Percentiles rank a stretch among this genome's conserved stretches.
These are phyloP conservation scores for Australoheros scitulus DNA, from an alignment of 2,113 vertebrate genomes.

Conservation along the genomic window DNA sequence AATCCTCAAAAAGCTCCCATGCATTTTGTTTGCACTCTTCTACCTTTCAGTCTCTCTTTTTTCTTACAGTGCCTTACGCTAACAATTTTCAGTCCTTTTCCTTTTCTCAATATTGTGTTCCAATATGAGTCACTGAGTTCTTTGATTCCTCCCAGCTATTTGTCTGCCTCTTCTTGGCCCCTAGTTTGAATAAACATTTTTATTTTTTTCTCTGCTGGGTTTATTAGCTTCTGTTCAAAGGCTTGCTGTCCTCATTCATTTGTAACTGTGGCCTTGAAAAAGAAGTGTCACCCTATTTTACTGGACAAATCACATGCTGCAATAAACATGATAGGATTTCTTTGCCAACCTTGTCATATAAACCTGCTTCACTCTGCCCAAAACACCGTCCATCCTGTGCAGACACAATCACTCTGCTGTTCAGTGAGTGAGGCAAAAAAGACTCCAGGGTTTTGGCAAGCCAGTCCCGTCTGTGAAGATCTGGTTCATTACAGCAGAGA, in stretches of 20 bases:
- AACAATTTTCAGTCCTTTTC: conserved; percentile 17
- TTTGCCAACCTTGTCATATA: conserved; percentile 83
- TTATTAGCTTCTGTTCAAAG: conserved; percentile 51
- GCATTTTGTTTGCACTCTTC: not conserved
- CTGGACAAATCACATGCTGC: not conserved
- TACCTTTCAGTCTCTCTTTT: conserved; percentile 8
- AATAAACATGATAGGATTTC: conserved; percentile 17
- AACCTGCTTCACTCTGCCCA: conserved; percentile 77
- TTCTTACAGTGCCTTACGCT: conserved; percentile 9
- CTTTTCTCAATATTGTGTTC: conserved; percentile 19
- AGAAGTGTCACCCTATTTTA: conserved; percentile 25
- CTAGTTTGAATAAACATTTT: conserved; percentile 33
- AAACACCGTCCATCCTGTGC: conserved; percentile 85
- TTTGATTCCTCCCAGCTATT: conserved; percentile 38
- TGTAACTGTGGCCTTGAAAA: conserved; percentile 13
- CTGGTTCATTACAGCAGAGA: conserved; percentile 90
- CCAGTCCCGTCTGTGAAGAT: conserved; percentile 82
- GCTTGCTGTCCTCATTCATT: conserved; percentile 34
- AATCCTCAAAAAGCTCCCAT: not conserved
- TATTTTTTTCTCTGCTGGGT: conserved; percentile 7
- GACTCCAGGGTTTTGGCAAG: conserved; percentile 88
- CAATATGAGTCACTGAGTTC: conserved; percentile 32
- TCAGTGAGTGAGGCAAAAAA: conserved; percentile 84
- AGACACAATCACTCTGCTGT: conserved; percentile 78
- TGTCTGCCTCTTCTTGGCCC: conserved; percentile 5